phyloP scores from a whole-genome alignment of 92 coral and sea anemone species.

The Zoanthus solanderi region DNA sequence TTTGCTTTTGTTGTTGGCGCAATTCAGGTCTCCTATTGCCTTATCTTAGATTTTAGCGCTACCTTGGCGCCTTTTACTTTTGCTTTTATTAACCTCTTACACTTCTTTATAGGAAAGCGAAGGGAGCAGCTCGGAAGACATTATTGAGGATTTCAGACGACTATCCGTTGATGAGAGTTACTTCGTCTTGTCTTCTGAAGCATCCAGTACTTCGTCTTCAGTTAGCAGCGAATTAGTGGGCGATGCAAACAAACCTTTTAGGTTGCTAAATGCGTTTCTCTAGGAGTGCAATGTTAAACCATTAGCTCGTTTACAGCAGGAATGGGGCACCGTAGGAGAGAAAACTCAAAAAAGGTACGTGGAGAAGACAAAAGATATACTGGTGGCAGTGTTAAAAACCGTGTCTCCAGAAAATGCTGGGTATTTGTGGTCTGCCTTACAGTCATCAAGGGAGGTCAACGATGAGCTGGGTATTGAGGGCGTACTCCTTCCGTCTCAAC shows the following conservation, averaged over 20 bases:
- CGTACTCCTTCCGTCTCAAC: constrained; percentile 7
- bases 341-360: constrained; percentile 27
- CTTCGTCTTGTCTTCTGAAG: background rate
- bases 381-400: background rate
- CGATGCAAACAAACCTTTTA: background rate
- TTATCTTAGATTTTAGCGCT: no score
- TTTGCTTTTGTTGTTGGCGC: no score
- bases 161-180: background rate
- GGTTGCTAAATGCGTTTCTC: background rate
- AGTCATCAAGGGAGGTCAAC: constrained; percentile 46
- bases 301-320: background rate
- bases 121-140: background rate
- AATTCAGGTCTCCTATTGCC: no score
- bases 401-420: constrained; percentile 54
- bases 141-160: background rate
- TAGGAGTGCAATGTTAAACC: background rate
- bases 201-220: background rate
- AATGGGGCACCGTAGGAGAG: constrained; percentile 40
- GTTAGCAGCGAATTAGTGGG: background rate
- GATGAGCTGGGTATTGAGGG: constrained; percentile 45
- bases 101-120: background rate
- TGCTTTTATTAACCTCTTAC: no score
- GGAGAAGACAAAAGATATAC: constrained; percentile 23
- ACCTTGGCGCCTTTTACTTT: no score
- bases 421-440: constrained; percentile 44